phyloP scores from a whole-genome alignment of 2,113 vertebrate species.

The Hucho hucho region DNA sequence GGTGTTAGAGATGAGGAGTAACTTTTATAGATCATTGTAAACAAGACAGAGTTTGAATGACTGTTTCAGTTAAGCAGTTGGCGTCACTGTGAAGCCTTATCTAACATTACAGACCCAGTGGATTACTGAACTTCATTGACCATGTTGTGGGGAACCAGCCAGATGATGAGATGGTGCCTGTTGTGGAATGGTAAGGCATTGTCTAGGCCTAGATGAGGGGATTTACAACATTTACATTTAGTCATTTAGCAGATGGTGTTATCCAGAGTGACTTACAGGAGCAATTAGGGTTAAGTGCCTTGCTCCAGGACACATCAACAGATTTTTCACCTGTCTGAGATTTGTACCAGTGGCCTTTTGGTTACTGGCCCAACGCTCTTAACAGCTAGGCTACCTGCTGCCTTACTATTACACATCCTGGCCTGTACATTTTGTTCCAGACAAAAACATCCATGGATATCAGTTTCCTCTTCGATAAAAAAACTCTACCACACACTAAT shows the following conservation, averaged over 20 bases:
- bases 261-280: no score
- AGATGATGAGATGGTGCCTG: constrained; percentile 85
- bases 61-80: neutral
- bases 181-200: constrained; percentile 84
- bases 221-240: neutral
- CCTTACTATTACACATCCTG: no score
- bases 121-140: constrained; percentile 84
- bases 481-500: no score
- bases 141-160: constrained; percentile 95
- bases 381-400: no score
- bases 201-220: neutral
- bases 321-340: no score
- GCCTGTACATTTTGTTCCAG: neutral
- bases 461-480: neutral
- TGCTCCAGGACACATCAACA: no score
- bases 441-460: neutral
- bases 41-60: no score
- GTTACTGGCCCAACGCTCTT: no score
- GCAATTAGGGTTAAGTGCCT: no score
- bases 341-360: no score
- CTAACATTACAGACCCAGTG: constrained; percentile 67
- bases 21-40: no score
- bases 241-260: neutral
- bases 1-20: neutral
- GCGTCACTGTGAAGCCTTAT: neutral